phyloP scores from a whole-genome alignment of 2,113 vertebrate species.

The Glaucidium brasilianum region DNA sequence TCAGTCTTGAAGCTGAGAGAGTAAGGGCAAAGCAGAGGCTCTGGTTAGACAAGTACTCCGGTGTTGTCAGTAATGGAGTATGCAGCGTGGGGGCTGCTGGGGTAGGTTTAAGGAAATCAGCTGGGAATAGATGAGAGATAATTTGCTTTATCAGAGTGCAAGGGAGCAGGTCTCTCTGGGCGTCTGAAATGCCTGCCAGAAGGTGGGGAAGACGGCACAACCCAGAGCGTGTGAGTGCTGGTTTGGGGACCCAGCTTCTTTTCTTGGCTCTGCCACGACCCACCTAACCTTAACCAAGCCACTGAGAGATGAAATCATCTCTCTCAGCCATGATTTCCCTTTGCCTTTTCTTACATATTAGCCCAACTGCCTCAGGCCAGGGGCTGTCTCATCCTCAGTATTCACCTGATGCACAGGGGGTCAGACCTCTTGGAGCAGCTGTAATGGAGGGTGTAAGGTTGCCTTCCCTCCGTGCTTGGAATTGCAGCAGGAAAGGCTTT shows the following conservation, averaged over 20 bases:
- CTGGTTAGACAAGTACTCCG: constrained; percentile 31
- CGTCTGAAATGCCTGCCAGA: neutral
- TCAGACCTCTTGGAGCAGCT: neutral
- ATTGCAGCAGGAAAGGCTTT: neutral
- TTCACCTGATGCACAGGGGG: neutral
- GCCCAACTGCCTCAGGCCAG: fast-evolving
- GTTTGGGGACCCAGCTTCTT: neutral
- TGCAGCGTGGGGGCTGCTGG: neutral
- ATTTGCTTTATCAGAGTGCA: constrained; percentile 8
- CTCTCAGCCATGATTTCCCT: neutral
- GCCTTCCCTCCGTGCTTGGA: neutral
- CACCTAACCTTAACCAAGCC: neutral
- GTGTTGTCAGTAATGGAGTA: neutral
- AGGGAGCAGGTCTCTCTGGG: constrained; percentile 30
- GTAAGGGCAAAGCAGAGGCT: constrained; percentile 22
- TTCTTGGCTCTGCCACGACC: neutral
- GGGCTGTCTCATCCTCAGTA: neutral
- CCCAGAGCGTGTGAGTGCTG: neutral
- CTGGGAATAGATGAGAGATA: constrained; percentile 38
- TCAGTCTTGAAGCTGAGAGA: neutral
- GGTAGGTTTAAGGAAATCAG: constrained; percentile 34
- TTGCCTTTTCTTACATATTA: neutral
- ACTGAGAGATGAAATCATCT: neutral
- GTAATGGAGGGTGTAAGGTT: neutral
- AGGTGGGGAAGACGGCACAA: neutral